A percentile compares a stretch with the other conserved stretches of the same genome.
Conservation (phyloP, 1,140 invertebrate genomes). For the Arctopsyche grandis region DNA sequence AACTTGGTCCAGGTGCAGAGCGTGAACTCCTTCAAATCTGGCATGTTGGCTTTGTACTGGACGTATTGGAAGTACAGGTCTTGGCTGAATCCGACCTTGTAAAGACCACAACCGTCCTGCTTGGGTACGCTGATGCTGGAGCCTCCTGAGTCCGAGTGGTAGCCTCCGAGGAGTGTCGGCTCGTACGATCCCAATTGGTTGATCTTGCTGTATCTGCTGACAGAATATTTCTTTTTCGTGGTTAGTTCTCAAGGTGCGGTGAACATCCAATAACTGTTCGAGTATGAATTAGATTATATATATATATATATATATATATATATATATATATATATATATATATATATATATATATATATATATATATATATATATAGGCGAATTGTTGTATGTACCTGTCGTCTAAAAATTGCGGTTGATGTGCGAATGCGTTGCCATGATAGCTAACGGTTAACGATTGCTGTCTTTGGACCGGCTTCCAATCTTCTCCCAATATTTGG, state of each 20-base stretch:
- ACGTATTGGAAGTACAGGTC: conserved; percentile 76
- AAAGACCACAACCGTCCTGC: conserved; percentile 70
- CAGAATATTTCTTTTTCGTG: too few relatives aligned
- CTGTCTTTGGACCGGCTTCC: conserved; percentile 28
- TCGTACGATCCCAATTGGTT: conserved; percentile 56
- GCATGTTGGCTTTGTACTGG: conserved; percentile 75
- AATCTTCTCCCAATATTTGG: conserved; percentile 24
- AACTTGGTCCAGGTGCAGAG: conserved; percentile 84
- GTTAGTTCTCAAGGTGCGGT: too few relatives aligned
- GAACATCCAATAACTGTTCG: too few relatives aligned
- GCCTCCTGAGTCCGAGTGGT: conserved; percentile 55
- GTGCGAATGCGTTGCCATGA: conserved; percentile 36
- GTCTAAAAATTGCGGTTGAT: conserved; percentile 27
- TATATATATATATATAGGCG: too few relatives aligned
- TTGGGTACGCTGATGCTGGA: conserved; percentile 36
- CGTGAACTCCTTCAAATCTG: conserved; percentile 82
- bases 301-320: too few relatives aligned
- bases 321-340: too few relatives aligned
- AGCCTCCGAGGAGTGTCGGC: conserved; percentile 51
- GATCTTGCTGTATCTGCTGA: conserved; percentile 40
- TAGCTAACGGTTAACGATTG: conserved; percentile 31
- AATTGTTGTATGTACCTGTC: too few relatives aligned
- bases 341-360: too few relatives aligned
- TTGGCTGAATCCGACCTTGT: conserved; percentile 73
- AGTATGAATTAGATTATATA: too few relatives aligned